A percentile compares a stretch with the other conserved stretches of the same genome.
Evolutionary conservation across 2,113 vertebrate genomes (phyloP).

Genomic region (Polypterus senegalus): DNA sequence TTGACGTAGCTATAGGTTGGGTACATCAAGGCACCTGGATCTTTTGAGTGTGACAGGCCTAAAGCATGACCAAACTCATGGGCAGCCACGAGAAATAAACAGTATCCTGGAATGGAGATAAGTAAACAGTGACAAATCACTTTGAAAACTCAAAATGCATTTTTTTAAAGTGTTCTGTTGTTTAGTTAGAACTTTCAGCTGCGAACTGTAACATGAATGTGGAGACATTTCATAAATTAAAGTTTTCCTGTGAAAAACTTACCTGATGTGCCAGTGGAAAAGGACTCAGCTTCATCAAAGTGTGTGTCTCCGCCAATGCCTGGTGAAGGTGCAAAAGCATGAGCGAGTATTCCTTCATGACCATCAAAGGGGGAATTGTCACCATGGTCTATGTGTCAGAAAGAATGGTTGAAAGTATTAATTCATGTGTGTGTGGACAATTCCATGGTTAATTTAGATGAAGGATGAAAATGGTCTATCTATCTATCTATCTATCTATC

Average conservation of each 20-base stretch:
- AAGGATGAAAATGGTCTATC: too few relatives aligned
- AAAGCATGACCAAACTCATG: slow-evolving; percentile 63
- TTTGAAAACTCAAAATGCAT: background rate
- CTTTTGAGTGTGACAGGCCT: slow-evolving; percentile 59
- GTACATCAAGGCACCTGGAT: slow-evolving; percentile 63
- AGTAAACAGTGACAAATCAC: background rate
- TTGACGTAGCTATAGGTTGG: slow-evolving; percentile 68
- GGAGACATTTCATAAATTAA: too few relatives aligned
- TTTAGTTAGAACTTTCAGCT: too few relatives aligned
- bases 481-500: too few relatives aligned
- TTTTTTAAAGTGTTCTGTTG: too few relatives aligned
- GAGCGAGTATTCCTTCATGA: slow-evolving; percentile 29
- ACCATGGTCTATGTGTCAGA: slow-evolving; percentile 25
- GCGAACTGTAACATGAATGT: too few relatives aligned
- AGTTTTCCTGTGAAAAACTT: background rate
- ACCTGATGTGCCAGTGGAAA: slow-evolving; percentile 33
- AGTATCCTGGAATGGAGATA: slow-evolving; percentile 38
- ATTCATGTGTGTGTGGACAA: too few relatives aligned
- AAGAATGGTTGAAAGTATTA: background rate
- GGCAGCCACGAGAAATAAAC: slow-evolving; percentile 61
- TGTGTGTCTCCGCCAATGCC: slow-evolving; percentile 36
- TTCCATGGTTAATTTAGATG: too few relatives aligned
- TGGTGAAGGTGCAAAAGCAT: slow-evolving; percentile 32
- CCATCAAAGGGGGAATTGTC: slow-evolving; percentile 40
- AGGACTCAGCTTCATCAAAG: slow-evolving; percentile 43